A percentile compares a stretch with the other conserved stretches of the same genome.
phyloP scores from a whole-genome alignment of 2,888 invertebrate genomes.

The Lepidocyrtoides sp. region DNA sequence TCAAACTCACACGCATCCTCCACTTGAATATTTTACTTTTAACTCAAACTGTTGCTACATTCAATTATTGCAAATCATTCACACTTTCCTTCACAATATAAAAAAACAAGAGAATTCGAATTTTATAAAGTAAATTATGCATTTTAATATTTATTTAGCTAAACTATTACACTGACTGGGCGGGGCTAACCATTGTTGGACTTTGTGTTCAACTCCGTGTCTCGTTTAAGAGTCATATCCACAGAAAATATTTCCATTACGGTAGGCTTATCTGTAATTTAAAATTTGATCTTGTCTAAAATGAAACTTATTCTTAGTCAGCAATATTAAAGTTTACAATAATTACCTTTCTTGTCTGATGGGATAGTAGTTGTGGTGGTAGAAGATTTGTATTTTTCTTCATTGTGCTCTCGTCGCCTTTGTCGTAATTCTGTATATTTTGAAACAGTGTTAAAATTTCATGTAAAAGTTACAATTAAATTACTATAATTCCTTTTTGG shows the following conservation, averaged over 20 bases:
- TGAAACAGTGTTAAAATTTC: neutral
- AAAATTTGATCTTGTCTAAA: neutral
- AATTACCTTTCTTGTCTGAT: constrained; percentile 64
- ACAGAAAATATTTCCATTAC: constrained; percentile 83
- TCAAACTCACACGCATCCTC: no score
- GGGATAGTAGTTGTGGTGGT: neutral
- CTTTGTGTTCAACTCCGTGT: constrained; percentile 20
- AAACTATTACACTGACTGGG: no score
- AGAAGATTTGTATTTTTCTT: constrained; percentile 68
- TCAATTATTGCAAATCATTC: no score
- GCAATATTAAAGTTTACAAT: no score
- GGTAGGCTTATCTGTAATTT: constrained; percentile 73
- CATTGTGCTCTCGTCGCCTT: constrained; percentile 62
- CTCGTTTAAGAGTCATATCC: constrained; percentile 82
- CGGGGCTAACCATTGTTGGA: no score
- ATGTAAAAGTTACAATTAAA: neutral
- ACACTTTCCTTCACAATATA: no score
- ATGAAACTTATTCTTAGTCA: neutral
- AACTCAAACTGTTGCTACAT: no score
- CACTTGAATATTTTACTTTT: no score
- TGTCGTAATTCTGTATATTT: constrained; percentile 55
- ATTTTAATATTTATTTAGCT: no score
- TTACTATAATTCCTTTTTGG: neutral
- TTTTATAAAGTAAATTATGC: no score
- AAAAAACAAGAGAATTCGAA: no score